Base-by-base conservation (phyloP, 2,888 invertebrate species). In the Galerucella pusilla region DNA sequence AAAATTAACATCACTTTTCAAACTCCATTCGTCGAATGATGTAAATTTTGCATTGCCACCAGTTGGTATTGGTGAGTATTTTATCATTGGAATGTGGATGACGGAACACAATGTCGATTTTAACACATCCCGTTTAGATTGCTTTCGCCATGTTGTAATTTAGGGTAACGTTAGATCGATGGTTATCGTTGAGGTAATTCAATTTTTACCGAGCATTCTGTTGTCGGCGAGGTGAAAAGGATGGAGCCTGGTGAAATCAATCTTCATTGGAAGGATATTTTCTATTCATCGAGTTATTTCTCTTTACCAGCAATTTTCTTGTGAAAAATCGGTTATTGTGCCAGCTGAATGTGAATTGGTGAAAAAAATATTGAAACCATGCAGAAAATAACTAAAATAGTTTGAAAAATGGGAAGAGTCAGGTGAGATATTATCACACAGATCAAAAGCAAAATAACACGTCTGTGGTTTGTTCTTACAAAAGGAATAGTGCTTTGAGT, bases 151-250 rank as follows among this genome's bases (percentile, higher is more conserved):
- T 68, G 59, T 68, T 59, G 68, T 68, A 68, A 60, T 68, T 68
- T 68, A 68, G 59, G 68, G 68, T 68, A 68, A 68, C 59, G 68
- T 68, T 59, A 68, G 68, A 68, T 68, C 68, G 68, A 68, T 68
- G 35, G 59, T 59, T 68, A 68, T 68, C 68, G 59, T 59, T 59
- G 28, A 45, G 20, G 68, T 68, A 68, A 68, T 68, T 68, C 45
- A 68, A 68, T 68, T 68, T 68, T 68, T 68, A 68, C 20, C 68
- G 59, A 20, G 68, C 42, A 60, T 60, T 60, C 35, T 42, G 63
- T 63, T 63, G 59, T 68, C 54, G 45, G 11, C 45, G 42, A n/a
- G 49, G 45, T 42, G 46, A 42, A 68, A 68, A 59, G 46, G 68
- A 59, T 59, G 20, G 16, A 68, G 60, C 28, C 52, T 52, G 6